These are phyloP conservation scores for Todiramphus saurophagus DNA, from an alignment of 2,113 vertebrate genomes.

Conservation along the genomic window DNA sequence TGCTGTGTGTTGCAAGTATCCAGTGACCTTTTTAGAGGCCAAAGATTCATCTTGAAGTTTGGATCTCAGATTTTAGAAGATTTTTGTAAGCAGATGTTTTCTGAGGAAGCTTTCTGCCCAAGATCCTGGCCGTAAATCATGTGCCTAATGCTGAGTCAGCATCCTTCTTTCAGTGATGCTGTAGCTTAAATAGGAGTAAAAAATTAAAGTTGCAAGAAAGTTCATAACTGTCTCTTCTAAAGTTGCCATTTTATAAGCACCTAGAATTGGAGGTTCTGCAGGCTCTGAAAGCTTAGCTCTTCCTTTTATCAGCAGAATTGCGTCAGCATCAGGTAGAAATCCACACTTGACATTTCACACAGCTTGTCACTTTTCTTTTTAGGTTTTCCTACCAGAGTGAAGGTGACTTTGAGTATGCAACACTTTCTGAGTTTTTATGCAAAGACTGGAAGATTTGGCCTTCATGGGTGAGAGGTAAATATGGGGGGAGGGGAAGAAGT, in stretches of 20 bases:
- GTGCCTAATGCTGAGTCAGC: not conserved
- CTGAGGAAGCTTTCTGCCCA: not conserved
- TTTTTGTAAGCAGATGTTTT: not conserved
- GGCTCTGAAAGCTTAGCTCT: not conserved
- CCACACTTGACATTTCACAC: accelerated
- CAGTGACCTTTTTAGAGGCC: conserved; percentile 50
- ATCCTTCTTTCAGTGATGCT: not conserved
- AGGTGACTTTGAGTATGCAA: not conserved
- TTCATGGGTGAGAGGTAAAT: not conserved
- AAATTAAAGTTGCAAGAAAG: not conserved
- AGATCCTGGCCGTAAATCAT: not conserved
- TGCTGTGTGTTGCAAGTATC: conserved; percentile 58
- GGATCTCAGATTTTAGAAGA: not conserved
- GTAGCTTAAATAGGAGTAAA: not conserved
- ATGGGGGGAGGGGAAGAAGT: not conserved
- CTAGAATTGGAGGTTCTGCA: not conserved
- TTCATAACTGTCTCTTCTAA: not conserved
- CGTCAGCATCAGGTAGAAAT: not conserved
- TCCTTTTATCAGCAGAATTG: not conserved
- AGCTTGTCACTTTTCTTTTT: not conserved
- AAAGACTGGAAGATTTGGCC: not conserved
- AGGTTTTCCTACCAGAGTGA: not conserved
- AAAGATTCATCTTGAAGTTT: conserved; percentile 24
- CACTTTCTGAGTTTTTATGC: not conserved
- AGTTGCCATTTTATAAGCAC: accelerated